These are phyloP conservation scores for Meandrina meandrites DNA, from an alignment of 92 coral and sea anemone genomes.

Conservation along the genomic window DNA sequence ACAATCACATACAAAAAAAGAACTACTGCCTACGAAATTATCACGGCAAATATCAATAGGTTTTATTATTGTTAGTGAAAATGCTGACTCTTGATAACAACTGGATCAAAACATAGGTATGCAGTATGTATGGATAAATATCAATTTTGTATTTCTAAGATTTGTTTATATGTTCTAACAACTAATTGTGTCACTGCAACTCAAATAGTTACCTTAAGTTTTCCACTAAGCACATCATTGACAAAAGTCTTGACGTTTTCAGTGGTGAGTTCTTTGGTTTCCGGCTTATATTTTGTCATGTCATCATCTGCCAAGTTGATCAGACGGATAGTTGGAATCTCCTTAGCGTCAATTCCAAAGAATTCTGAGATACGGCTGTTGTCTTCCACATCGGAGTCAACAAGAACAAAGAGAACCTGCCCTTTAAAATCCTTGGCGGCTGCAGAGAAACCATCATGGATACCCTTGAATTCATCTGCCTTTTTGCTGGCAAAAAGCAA, in stretches of 20 bases:
- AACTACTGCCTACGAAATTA: no score
- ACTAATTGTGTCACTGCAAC: background rate
- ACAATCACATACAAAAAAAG: background rate
- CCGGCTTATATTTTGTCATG: conserved; percentile 96
- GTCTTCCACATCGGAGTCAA: conserved; percentile 89
- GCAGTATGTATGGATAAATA: no score
- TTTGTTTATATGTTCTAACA: background rate
- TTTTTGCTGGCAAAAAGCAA: conserved; percentile 86
- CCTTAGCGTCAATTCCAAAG: conserved; percentile 87
- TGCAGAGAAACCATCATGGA: conserved; percentile 67
- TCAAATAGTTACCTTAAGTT: conserved; percentile 77
- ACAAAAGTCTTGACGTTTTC: conserved; percentile 81
- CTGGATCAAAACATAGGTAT: background rate
- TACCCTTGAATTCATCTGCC: conserved; percentile 72
- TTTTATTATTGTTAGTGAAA: background rate
- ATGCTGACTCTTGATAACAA: background rate
- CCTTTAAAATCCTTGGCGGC: conserved; percentile 98
- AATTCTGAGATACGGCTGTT: conserved; percentile 95
- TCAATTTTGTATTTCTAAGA: no score
- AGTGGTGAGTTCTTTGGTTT: conserved; percentile 69
- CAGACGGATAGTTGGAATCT: conserved; percentile 91
- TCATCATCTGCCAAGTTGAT: conserved; percentile 96
- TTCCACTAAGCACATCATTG: conserved; percentile 75
- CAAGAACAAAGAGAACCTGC: conserved; percentile 91
- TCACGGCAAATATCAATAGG: background rate